Base-by-base conservation (phyloP, 2,888 invertebrate genomes). In the Aphidoletes aphidimyza region DNA sequence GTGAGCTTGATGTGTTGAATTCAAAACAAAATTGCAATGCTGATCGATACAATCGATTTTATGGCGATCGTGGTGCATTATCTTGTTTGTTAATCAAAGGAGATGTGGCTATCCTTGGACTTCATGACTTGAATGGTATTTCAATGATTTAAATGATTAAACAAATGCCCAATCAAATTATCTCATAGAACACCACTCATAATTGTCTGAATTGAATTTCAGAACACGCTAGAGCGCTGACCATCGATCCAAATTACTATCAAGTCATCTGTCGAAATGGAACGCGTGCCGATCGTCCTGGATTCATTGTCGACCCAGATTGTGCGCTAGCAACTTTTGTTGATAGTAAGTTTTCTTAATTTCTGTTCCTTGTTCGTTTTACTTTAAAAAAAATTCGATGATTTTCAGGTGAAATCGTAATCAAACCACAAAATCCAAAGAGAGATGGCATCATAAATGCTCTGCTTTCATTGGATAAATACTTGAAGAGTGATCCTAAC, bases 251-350 rank as follows among this genome's bases (percentile, higher is more conserved):
- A 0, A 87, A 86, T 1, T 88, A 91, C 49, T 92, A 91, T 88
- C 90, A 92, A 0, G 92, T 92, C 0, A 89, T 94, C 0, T 93
- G 93, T 87, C 90, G 91, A 84, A 93, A 94, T 89, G 93, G 93
- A 87, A 89, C 91, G 0, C 87, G 93, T 37, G 92, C 93, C 0
- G 85, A 86, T 0, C 86, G 86, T 81, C 86, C 91, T 5, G 93
- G 93, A 0, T 90, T 93, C 26, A 85, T 88, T 45, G 90, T 93
- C 0, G 92, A 92, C 85, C 90, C 91, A 8, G 87, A 88, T 85
- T 93, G 93, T 86, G 90, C 92, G 0, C 89, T 94, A 11, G 91
- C 93, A 0, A 89, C 91, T 34, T 92, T 93, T 0, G 92, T 93
- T 0, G 92, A 93, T 86, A 92, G 54, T 54, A 26, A 26, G 26